A percentile compares a stretch with the other conserved stretches of the same genome.
These are phyloP conservation scores for Elymnias hypermnestra DNA, from an alignment of 1,140 invertebrate species.

Conservation along the genomic window DNA sequence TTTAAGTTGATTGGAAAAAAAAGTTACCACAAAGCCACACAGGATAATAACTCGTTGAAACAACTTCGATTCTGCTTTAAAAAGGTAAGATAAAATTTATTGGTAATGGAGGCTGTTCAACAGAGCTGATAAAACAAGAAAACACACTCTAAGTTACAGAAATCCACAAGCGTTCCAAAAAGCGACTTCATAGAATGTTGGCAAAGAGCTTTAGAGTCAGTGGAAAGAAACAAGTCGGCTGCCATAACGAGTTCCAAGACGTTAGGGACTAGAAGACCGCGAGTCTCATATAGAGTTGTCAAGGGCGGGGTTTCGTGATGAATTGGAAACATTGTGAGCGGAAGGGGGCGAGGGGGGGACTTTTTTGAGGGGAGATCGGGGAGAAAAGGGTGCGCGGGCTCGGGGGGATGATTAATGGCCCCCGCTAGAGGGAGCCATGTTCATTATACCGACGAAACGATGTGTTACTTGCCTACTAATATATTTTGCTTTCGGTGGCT, in stretches of 20 bases:
- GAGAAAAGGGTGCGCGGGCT: constrained; percentile 34
- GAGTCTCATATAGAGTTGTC: constrained; percentile 74
- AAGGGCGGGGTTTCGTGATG: constrained; percentile 75
- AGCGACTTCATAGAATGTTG: constrained; percentile 17
- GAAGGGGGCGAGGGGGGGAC: constrained; percentile 40
- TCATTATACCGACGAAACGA: constrained; percentile 70
- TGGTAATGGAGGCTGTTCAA: constrained; percentile 54
- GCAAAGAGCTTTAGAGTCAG: constrained; percentile 25
- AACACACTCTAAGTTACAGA: constrained; percentile 45
- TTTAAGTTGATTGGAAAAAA: too few relatives aligned
- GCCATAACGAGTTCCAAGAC: constrained; percentile 16
- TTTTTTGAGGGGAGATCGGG: constrained; percentile 43
- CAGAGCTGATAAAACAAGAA: constrained; percentile 49
- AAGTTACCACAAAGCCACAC: background rate
- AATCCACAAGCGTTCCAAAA: constrained; percentile 28
- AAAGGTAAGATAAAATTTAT: constrained; percentile 51
- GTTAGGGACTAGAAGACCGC: constrained; percentile 40
- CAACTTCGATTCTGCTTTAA: constrained; percentile 32
- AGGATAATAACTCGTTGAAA: constrained; percentile 18
- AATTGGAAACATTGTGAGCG: constrained; percentile 66
- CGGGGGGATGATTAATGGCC: constrained; percentile 62
- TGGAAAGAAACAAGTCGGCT: constrained; percentile 31
- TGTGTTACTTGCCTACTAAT: constrained; percentile 71
- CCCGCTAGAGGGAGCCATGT: constrained; percentile 68
- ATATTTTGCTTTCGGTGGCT: constrained; percentile 65